Base-by-base conservation (phyloP, 1,140 invertebrate species). In the Eurosta solidaginis region DNA sequence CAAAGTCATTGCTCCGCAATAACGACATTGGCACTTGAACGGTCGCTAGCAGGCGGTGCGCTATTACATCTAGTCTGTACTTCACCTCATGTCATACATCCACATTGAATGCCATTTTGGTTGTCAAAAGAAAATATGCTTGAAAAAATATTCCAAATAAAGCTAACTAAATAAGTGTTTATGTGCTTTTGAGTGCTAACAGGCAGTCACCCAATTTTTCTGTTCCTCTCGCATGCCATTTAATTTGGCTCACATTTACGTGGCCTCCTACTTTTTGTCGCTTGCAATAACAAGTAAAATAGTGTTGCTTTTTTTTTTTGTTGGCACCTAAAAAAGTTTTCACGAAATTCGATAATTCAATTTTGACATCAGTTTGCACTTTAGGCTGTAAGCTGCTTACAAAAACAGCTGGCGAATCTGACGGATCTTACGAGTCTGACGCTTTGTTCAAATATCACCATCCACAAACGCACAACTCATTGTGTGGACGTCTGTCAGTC, bases 291-390 rank as follows among this genome's bases (percentile, higher is more conserved):
- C 33, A n/a, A n/a, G n/a, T n/a, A n/a, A n/a, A n/a, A 9, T 33
- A 40, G 2, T 20, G 12, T 22, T 9, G 7, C 27, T 25, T 4
- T 12, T 14, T 29, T 3, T 63, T 36, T 9, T 68, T 40, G 59
- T 68, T 20, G 59, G n/a, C 20, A 42, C 40, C 40, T 22, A 33
- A n/a, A n/a, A n/a, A n/a, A 17, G 17, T 33, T 40, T 33, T 5
- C 59, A 68, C 33, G 14, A 68, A 68, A 68, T 68, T 68, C 59
- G 59, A 40, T 68, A 68, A 68, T 68, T 68, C 59, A 68, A 68
- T 68, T 68, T n/a, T 68, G 59, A 68, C 59, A 68, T 10, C 59
- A 68, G 59, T 68, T 68, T 68, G 36, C 59, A 68, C 59, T 68
- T 68, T 40, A 10, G 29, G 59, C 54, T 63, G 29, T 63, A n/a